Evolutionary conservation across 2,888 invertebrate genomes (phyloP), one percentile per base, ranked within the genome.

Genomic region (Ophioninae sp.): DNA sequence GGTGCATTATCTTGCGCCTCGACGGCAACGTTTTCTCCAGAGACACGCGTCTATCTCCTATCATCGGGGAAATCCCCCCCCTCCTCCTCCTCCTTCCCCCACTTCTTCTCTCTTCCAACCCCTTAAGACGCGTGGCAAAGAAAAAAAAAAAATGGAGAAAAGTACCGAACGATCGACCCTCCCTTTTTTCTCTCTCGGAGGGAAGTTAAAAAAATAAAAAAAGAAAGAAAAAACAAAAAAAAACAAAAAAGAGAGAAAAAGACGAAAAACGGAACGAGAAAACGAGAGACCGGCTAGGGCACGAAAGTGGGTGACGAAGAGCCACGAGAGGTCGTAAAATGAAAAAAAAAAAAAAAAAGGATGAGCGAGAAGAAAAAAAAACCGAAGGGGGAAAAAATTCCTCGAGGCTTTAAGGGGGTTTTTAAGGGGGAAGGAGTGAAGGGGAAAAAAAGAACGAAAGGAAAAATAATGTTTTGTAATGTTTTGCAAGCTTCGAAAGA

Each of bases 281-380:
- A 76, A 67, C 30, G 59, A 58, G 68, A 67, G 39, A 82, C 22
- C 59, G 68, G 73, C n/a, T 56, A 80, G 37, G 56, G 51, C 69
- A 61, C 44, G 10, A 68, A 80, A 80, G 71, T 84, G 61, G 71
- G 77, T 80, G 82, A 83, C 68, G 73, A 76, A 69, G 64, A 71
- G 76, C 69, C 73, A 78, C 64, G 64, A 76, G 75, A 63, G 58
- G 65, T 81, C 79, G 73, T 79, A 56, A 71, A 80, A 71, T 59
- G 59, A 58, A 51, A 13, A 76, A 64, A 37, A 65, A 78, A 74
- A 64, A 73, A 44, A 23, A 22, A 51, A 37, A 51, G 6, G n/a
- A n/a, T n/a, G 56, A 64, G 10, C 30, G 23, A 75, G 59, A 30
- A 64, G 73, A 74, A 69, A 73, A 30, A 30, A 30, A 30, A 30